Conservation (phyloP, 2,113 vertebrate species). For the Mobula hypostoma region DNA sequence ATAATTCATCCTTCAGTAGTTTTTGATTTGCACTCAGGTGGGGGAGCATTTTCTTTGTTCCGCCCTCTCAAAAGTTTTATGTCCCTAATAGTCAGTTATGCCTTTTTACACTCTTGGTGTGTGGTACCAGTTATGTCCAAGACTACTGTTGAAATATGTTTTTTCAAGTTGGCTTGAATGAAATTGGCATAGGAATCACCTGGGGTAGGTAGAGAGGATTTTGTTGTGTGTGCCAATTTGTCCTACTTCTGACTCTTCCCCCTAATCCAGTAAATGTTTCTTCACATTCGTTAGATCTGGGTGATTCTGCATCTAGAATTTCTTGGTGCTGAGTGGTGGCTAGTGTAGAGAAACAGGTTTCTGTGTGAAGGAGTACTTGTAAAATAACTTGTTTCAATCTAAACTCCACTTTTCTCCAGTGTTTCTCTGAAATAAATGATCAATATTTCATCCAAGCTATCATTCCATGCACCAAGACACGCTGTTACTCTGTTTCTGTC, state of each 20-base stretch:
- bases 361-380: not conserved
- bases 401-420: not conserved
- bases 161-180: not conserved
- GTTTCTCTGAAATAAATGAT: not conserved
- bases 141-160: not conserved
- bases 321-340: not conserved
- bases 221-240: not conserved
- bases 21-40: too few species aligned
- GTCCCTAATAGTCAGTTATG: not conserved
- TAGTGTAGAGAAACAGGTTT: not conserved
- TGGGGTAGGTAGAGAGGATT: not conserved
- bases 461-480: too few species aligned
- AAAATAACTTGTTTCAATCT: not conserved
- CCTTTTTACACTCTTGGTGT: not conserved
- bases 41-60: too few species aligned
- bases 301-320: not conserved
- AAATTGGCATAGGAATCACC: not conserved
- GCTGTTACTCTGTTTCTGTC: too few species aligned
- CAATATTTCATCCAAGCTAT: not conserved
- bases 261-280: not conserved
- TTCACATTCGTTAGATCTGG: not conserved
- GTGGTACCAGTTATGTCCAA: not conserved
- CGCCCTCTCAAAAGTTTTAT: too few species aligned
- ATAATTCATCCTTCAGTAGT: too few species aligned
- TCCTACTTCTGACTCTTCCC: not conserved